Evolutionary conservation across 1,140 invertebrate species (phyloP).

Genomic region (Drosophila orosa): DNA sequence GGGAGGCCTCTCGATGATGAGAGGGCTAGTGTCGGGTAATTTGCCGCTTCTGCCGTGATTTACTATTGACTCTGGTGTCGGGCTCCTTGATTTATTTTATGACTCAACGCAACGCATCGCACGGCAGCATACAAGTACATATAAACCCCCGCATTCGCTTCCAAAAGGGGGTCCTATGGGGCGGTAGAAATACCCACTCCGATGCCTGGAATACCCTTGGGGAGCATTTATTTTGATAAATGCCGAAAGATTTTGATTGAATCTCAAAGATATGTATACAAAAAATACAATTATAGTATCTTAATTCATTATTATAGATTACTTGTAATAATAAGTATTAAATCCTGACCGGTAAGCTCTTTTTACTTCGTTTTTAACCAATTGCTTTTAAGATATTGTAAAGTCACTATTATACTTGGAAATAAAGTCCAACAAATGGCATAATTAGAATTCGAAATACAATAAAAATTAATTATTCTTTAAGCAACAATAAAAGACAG

Average conservation of each 20-base stretch:
- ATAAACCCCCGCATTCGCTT: conserved; percentile 16
- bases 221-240: conserved; percentile 14
- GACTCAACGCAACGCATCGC: conserved; percentile 67
- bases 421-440: no score
- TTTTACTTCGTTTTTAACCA: no score
- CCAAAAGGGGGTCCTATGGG: conserved; percentile 8
- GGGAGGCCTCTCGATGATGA: conserved; percentile 24
- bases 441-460: no score
- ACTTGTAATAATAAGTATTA: not conserved
- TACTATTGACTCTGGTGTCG: conserved; percentile 77
- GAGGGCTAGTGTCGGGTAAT: conserved; percentile 43
- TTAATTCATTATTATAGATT: not conserved
- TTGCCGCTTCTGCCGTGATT: conserved; percentile 68
- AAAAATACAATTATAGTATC: not conserved
- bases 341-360: not conserved
- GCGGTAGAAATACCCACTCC: not conserved
- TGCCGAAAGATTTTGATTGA: conserved; percentile 2
- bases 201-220: conserved; percentile 11
- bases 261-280: not conserved
- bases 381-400: not conserved
- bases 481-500: no score
- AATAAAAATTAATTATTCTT: no score
- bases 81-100: conserved; percentile 79
- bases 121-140: conserved; percentile 8
- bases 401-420: no score